phyloP scores from a whole-genome alignment of 2,797 vertebrate genomes.

The Sebastes alutus region DNA sequence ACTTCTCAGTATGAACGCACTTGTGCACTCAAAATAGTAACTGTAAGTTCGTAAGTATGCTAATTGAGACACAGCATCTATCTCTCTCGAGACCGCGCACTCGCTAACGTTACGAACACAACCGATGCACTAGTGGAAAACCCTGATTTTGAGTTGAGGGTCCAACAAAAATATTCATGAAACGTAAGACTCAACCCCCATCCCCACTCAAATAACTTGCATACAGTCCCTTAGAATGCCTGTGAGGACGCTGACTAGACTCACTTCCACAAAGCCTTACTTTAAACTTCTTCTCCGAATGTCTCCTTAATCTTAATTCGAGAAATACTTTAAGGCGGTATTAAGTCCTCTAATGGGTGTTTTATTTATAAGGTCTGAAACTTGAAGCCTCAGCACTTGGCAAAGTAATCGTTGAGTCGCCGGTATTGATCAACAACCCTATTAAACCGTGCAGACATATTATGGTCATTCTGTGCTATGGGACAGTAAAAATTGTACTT shows the following conservation, averaged over 20 bases:
- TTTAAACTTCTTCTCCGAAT: slow-evolving; percentile 10
- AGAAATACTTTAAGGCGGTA: slow-evolving; percentile 32
- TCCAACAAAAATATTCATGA: too few relatives aligned
- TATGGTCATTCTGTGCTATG: slow-evolving; percentile 15
- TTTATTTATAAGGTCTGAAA: slow-evolving; percentile 58
- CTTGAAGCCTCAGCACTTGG: slow-evolving; percentile 50
- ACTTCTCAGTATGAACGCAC: too few relatives aligned
- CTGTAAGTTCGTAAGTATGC: too few relatives aligned
- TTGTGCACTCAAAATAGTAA: too few relatives aligned
- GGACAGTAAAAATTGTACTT: slow-evolving; percentile 17
- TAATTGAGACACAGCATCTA: too few relatives aligned
- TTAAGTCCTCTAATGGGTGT: slow-evolving; percentile 47
- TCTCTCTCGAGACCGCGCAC: too few relatives aligned
- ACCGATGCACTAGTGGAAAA: too few relatives aligned
- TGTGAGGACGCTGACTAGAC: neutral
- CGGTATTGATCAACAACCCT: slow-evolving; percentile 44
- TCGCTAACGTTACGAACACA: too few relatives aligned
- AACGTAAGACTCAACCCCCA: neutral
- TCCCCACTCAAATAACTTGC: neutral
- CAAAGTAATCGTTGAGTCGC: slow-evolving; percentile 33
- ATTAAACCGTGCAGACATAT: slow-evolving; percentile 41
- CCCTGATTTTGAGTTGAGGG: too few relatives aligned
- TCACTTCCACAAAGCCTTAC: neutral
- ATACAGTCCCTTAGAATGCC: neutral
- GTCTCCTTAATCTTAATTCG: slow-evolving; percentile 41